A percentile compares a stretch with the other conserved stretches of the same genome.
Evolutionary conservation across 2,797 vertebrate genomes (phyloP).

Genomic region (Pseudochromis fuscus): DNA sequence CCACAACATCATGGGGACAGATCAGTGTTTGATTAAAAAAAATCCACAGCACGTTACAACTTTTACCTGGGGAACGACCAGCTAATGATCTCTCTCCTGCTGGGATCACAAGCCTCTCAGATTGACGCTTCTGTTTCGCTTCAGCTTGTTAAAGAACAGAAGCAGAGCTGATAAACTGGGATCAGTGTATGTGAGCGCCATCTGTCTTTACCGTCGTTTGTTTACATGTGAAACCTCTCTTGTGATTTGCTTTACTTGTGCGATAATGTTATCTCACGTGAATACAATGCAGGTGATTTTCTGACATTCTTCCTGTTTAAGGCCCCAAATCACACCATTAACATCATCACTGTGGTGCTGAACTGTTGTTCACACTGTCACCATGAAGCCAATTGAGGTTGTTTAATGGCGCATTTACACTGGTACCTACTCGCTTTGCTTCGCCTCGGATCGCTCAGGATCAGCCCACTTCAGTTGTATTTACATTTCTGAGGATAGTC

Average conservation of each 20-base stretch:
- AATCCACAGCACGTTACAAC: slow-evolving; percentile 49
- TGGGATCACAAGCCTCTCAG: slow-evolving; percentile 60
- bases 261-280: slow-evolving; percentile 40
- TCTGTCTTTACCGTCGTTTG: slow-evolving; percentile 18
- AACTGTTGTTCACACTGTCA: slow-evolving; percentile 30
- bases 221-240: slow-evolving; percentile 28
- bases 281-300: slow-evolving; percentile 21
- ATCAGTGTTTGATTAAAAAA: slow-evolving; percentile 71
- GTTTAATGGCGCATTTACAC: too few species aligned
- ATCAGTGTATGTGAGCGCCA: slow-evolving; percentile 15
- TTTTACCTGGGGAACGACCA: slow-evolving; percentile 55
- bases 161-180: slow-evolving; percentile 29
- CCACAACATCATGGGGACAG: slow-evolving; percentile 52
- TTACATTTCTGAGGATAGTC: too few species aligned
- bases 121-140: slow-evolving; percentile 36
- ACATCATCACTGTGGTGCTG: slow-evolving; percentile 31
- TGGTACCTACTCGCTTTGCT: too few species aligned
- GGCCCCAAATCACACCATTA: slow-evolving; percentile 41
- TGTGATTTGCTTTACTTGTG: slow-evolving; percentile 17
- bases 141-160: slow-evolving; percentile 52
- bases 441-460: too few species aligned
- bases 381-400: slow-evolving; percentile 37
- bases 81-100: slow-evolving; percentile 70
- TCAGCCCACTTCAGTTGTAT: too few species aligned
- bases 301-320: slow-evolving; percentile 38